Base-by-base conservation (phyloP, 2,888 invertebrate genomes). In the Amblyjoppa proteus region DNA sequence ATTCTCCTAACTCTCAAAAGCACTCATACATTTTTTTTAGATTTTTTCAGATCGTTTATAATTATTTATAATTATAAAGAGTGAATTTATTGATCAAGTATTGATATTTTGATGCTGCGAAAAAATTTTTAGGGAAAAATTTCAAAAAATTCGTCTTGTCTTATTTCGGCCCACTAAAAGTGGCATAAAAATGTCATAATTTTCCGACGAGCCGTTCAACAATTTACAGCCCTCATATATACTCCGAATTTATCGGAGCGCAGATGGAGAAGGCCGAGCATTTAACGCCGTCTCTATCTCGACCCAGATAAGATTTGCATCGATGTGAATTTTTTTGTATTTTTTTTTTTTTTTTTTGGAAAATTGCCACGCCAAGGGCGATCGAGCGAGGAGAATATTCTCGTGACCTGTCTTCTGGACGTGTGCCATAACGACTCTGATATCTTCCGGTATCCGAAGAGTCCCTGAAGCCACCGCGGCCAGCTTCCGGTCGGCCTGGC, bases 381-480 rank as follows among this genome's bases (percentile, higher is more conserved):
- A 78, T 78, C 74, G 73, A 82, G 73, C 56, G 56, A 78, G 9
- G 73, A 58, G 78, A 69, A 74, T 78, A 68, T 56, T 68, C 66
- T 69, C 28, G 66, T 75, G 83, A 92, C 92, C 92, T 92, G 75
- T 92, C 91, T 70, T 88, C 86, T 25, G 90, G 91, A 74, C 90
- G 90, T 70, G 88, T 90, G 74, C 88, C 87, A 79, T 90, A 90
- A 69, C 89, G 89, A 16, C 88, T 84, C 0, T 89, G 77, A 77
- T 90, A 90, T 38, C 90, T 89, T 83, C 84, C 82, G 9, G 28
- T 75, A 5, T 90, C 89, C 7, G 69, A 64, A 2, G 89, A 77
- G 3, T 78, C 66, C 31, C 86, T 84, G 64, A 81, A 74, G 77
- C 77, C 83, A 78, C 85, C 61, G 1, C 85, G 81, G n/a, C 84